A percentile compares a stretch with the other conserved stretches of the same genome.
These are phyloP conservation scores for Epinotia brunnichana DNA, from an alignment of 2,888 invertebrate species.

Conservation along the genomic window DNA sequence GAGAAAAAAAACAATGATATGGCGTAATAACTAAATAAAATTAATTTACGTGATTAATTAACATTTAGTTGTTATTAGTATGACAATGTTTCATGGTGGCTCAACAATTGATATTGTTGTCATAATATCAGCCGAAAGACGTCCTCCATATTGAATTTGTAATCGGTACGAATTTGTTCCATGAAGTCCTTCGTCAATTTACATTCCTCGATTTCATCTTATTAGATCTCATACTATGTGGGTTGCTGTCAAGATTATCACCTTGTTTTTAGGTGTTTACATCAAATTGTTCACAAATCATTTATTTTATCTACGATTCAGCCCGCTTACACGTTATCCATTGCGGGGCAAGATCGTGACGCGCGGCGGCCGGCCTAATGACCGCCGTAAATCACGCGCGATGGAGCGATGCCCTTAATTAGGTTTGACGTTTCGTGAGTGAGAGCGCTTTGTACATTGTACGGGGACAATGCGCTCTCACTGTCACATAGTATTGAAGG, in stretches of 20 bases:
- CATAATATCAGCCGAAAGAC: no score
- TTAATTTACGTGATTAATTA: no score
- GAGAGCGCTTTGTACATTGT: conserved; percentile 52
- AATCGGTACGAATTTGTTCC: no score
- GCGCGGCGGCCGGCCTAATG: conserved; percentile 54
- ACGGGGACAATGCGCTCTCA: conserved; percentile 37
- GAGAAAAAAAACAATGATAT: background rate
- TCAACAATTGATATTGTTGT: background rate
- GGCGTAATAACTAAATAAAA: background rate
- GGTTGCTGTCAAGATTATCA: background rate
- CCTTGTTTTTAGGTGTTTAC: background rate
- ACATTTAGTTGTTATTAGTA: background rate
- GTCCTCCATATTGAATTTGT: no score
- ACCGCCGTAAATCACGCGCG: conserved; percentile 60
- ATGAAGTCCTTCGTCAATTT: no score
- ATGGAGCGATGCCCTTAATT: conserved; percentile 68
- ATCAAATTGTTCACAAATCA: conserved; percentile 30
- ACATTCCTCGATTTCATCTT: no score
- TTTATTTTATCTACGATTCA: conserved; percentile 23
- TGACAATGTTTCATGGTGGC: background rate
- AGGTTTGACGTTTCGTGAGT: conserved; percentile 60
- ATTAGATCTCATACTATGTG: background rate
- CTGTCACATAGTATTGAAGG: conserved; percentile 36
- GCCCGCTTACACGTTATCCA: conserved; percentile 50
- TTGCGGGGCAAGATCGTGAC: conserved; percentile 53